Evolutionary conservation across 2,888 invertebrate species (phyloP).

Genomic region (Hoplodrina ambigua): DNA sequence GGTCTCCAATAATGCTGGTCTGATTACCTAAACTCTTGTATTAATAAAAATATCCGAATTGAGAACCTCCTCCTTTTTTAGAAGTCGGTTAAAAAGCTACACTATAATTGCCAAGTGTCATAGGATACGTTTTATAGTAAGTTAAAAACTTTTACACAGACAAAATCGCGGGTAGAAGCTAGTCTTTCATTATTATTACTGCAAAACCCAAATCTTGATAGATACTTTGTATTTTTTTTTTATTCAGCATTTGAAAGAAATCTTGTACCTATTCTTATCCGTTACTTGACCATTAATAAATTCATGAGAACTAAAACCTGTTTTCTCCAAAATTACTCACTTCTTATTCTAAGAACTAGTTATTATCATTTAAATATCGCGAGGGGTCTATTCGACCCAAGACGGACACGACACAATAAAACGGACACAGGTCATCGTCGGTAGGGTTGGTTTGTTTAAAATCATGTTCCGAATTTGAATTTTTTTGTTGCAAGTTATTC

Average conservation of each 20-base stretch:
- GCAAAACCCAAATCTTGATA: background rate
- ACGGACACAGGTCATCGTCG: constrained; percentile 73
- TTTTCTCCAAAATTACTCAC: constrained; percentile 24
- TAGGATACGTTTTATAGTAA: too few species aligned
- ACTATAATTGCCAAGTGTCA: too few species aligned
- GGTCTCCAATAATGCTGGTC: too few species aligned
- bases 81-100: too few species aligned
- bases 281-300: constrained; percentile 23
- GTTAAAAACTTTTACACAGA: too few species aligned
- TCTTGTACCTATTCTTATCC: background rate
- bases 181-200: too few species aligned
- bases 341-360: constrained; percentile 38
- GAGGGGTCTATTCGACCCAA: constrained; percentile 51
- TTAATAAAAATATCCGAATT: too few species aligned
- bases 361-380: constrained; percentile 59
- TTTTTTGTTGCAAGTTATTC: constrained; percentile 46
- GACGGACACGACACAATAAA: constrained; percentile 43
- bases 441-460: constrained; percentile 60
- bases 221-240: background rate
- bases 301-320: constrained; percentile 60
- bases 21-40: too few species aligned
- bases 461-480: constrained; percentile 22
- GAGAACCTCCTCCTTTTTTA: too few species aligned
- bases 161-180: too few species aligned
- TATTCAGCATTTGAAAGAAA: background rate